Evolutionary conservation across 2,888 invertebrate species (phyloP), one percentile per base, ranked within the genome.

Genomic region (Trachelus stipa): DNA sequence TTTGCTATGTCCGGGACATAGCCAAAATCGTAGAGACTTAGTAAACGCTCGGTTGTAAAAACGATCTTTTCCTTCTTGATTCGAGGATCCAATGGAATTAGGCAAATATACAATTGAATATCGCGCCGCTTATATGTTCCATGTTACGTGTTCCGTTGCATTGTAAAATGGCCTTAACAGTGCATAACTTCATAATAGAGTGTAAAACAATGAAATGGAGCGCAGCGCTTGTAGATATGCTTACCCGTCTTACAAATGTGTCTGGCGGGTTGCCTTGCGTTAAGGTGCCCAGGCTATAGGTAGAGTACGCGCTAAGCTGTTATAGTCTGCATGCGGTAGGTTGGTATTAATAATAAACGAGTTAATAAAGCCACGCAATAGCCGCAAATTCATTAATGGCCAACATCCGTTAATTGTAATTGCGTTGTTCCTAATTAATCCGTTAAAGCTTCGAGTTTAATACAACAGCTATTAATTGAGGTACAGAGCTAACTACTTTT

Each of bases 351-450:
- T 71, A 71, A 71, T 34, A 34, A 71, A 56, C 56, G 71, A 71
- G 71, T 71, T 71, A 71, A 71, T 71, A 71, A 33, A 71, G 12
- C 34, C 33, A 34, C 71, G 71, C 34, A 71, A 31, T 34, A 71
- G 71, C 12, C 33, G 31, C 71, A 71, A 71, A 71, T 71, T 71
- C 71, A 71, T 71, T 71, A 71, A 71, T 34, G 34, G 34, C 34
- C 34, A 34, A 71, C 71, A 71, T 71, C 71, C 71, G 71, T 71
- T 33, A 71, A 71, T 71, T 71, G 31, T 71, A 71, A 71, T 71
- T 71, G 71, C 71, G 34, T 71, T 15, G 71, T 33, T 34, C 71
- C 71, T 31, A 71, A 71, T 71, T 71, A 71, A 31, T 71, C 71
- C 34, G 33, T 71, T 71, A 23, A 34, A 71, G 71, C 12, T 71